Evolutionary conservation across 2,888 invertebrate genomes (phyloP), one percentile per base, ranked within the genome.

Genomic region (Drosophila siamana): DNA sequence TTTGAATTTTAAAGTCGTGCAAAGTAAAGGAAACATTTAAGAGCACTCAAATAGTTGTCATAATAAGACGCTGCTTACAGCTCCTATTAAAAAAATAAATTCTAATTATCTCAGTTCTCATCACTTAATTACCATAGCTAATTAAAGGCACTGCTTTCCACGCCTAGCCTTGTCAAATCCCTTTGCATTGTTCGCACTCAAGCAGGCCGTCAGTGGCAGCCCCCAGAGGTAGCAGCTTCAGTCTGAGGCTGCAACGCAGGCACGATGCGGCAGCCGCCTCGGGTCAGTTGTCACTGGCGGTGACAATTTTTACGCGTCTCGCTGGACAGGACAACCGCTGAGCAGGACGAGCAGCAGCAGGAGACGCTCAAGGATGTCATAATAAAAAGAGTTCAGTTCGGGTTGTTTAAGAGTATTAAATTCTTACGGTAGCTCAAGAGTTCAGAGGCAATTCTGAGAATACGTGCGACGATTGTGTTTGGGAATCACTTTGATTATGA

Each of bases 301-400:
- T 78, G 83, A 83, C 88, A 84, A 86, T 88, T 83, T 83, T 88
- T 68, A 61, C 83, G 88, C 83, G 69, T 69, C 78, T 72, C n/a
- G 55, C 48, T 26, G 71, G 80, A 67, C 83, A 66, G 68, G 75
- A 38, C 88, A 57, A 78, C 83, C 80, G 84, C 83, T 88, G 88
- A 48, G 86, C 40, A 40, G 4, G 24, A 56, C 33, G 19, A 11
- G 33, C 38, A 33, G 33, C 38, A 33, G 44, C 40, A 36, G 70
- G 50, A 54, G 43, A 52, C 19, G 41, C 5, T 43, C 40, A 16
- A 8, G 15, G 22, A 19, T 3, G 9, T 19, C 15, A 41, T 8
- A 13, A 36, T n/a, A n/a, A 13, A n/a, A 36, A 36, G n/a, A n/a
- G n/a, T 36, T 36, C n/a, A 36, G 4, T 38, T 13, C 13, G 15